Base-by-base conservation (phyloP, 2,888 invertebrate species). In the Lymantria dispar region DNA sequence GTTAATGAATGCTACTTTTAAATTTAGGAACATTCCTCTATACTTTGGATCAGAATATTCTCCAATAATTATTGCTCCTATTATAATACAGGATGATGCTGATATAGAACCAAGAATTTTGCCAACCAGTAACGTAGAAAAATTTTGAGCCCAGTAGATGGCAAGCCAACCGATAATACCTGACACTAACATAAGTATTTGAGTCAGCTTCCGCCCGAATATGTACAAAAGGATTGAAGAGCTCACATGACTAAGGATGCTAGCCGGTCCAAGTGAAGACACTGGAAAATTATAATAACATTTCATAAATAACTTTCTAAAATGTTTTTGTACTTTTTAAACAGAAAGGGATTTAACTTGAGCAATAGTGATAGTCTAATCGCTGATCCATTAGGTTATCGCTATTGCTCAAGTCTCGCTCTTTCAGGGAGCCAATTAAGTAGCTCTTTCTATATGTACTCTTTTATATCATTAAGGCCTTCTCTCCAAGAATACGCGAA, bases 51-150 rank as follows among this genome's bases (percentile, higher is more conserved):
- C 73, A 0, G 75, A 65, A 55, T 75, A 83, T 57, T 83, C 83
- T 37, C 81, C 82, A 0, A 83, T 76, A 0, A 79, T 70, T 3
- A 82, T 67, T 3, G 80, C 77, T 47, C 81, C 82, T n/a, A 84
- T 51, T 0, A 71, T 61, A 0, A 75, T 69, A 0, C 76, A 73
- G 0, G 71, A 72, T 31, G 78, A 78, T 0, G 71, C 68, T 0
- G 78, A 65, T 1, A 83, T 40, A 0, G 84, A 85, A 0, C 72
- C 62, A 0, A 80, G 42, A 1, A 70, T 36, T 48, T 82, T 66
- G 1, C 73, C 80, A 0, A 68, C 46, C 46, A 82, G 62, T 0
- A 84, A 62, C 0, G 58, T 45, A 0, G 68, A 33, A 8, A 79
- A 51, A 43, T 64, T 58, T 0, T 60, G 44, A 0, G 77, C 70